phyloP scores from a whole-genome alignment of 2,797 vertebrate genomes.

The Xenentodon cancila region DNA sequence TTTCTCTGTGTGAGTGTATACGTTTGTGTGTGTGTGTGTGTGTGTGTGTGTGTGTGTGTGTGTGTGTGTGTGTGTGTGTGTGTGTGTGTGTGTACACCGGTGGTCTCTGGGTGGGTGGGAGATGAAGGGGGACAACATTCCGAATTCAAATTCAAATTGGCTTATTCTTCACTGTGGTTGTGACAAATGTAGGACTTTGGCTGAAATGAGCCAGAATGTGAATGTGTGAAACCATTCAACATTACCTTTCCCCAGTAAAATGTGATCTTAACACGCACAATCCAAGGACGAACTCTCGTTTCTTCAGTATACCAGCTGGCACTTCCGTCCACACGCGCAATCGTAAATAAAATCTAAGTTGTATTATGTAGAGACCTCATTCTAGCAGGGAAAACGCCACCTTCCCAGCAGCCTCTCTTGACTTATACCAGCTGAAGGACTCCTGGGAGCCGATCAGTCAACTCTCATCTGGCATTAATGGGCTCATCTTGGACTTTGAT shows the following conservation, averaged over 20 bases:
- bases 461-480: constrained; percentile 1
- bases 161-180: constrained; percentile 53
- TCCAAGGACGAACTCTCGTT: not conserved
- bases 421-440: not conserved
- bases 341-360: no score
- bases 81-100: constrained; percentile 37
- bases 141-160: constrained; percentile 82
- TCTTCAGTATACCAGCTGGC: not conserved
- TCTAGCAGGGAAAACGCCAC: not conserved
- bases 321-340: no score
- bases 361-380: no score
- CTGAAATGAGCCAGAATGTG: constrained; percentile 15
- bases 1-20: not conserved
- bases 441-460: not conserved
- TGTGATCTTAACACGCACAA: not conserved
- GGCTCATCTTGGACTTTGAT: not conserved
- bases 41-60: no score
- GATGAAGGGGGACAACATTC: constrained; percentile 40
- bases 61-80: constrained; percentile 4
- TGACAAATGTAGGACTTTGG: constrained; percentile 40
- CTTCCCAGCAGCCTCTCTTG: not conserved
- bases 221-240: constrained; percentile 15
- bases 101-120: constrained; percentile 61
- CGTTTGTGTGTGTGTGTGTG: no score
- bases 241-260: no score